Evolutionary conservation across 2,888 invertebrate species (phyloP).

Genomic region (Flabesymbios commensalis): DNA sequence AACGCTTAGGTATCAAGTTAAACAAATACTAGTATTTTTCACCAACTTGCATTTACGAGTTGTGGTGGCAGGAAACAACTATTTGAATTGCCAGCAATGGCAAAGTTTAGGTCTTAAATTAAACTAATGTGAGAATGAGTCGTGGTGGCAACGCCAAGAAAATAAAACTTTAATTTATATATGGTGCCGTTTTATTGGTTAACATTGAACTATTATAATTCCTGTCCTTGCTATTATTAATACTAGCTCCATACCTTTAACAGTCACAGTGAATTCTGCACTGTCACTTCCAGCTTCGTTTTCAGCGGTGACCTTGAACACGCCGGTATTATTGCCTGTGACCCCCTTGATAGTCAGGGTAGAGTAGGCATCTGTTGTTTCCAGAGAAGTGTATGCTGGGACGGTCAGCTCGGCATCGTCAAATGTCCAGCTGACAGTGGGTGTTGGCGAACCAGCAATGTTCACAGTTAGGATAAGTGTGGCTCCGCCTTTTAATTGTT

Average conservation of each 20-base stretch:
- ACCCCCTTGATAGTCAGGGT: constrained; percentile 18
- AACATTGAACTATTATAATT: too few species aligned
- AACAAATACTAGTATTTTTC: too few species aligned
- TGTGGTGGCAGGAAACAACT: too few species aligned
- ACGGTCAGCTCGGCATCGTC: constrained; percentile 42
- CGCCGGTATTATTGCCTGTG: constrained; percentile 77
- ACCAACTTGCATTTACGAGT: too few species aligned
- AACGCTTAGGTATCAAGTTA: too few species aligned
- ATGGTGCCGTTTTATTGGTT: too few species aligned
- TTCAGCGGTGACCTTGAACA: constrained; percentile 79
- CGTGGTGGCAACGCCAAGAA: too few species aligned
- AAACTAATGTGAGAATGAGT: too few species aligned
- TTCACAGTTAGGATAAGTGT: constrained; percentile 64
- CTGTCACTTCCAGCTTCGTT: constrained; percentile 77
- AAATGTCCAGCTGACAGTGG: constrained; percentile 72
- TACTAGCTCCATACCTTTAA: constrained; percentile 63
- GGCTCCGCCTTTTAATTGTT: constrained; percentile 67
- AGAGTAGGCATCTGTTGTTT: constrained; percentile 43
- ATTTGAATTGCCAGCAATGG: too few species aligned
- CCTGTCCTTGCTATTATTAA: too few species aligned
- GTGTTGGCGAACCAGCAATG: constrained; percentile 74
- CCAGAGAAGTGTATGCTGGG: constrained; percentile 17
- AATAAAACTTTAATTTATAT: too few species aligned
- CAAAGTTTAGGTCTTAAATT: too few species aligned
- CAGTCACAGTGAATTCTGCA: constrained; percentile 74